Conservation (phyloP, 2,888 invertebrate species). For the Choristoneura rosaceana region DNA sequence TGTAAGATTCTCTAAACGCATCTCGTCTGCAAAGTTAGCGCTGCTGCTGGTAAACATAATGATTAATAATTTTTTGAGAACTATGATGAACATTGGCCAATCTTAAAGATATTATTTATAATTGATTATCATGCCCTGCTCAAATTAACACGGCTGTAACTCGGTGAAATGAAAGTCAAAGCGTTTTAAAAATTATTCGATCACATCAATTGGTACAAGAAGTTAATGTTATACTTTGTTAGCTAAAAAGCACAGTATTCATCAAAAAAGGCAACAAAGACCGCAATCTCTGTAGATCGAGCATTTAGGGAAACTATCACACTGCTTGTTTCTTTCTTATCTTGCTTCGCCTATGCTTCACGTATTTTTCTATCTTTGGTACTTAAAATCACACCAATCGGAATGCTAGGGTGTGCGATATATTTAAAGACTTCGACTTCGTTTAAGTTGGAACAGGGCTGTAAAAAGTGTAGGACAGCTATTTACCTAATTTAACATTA, state of each 20-base stretch:
- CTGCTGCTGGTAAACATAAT: too few species aligned
- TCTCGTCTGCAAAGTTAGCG: too few species aligned
- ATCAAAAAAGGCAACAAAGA: background rate
- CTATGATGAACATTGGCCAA: background rate
- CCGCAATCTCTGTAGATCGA: too few species aligned
- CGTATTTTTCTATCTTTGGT: too few species aligned
- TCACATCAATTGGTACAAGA: background rate
- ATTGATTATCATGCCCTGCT: background rate
- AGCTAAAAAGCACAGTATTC: background rate
- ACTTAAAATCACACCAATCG: too few species aligned
- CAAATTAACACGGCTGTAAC: background rate
- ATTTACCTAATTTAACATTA: conserved; percentile 63
- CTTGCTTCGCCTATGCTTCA: background rate
- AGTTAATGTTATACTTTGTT: background rate
- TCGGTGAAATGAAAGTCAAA: background rate
- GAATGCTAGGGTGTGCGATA: background rate
- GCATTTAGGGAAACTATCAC: background rate
- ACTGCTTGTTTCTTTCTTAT: background rate
- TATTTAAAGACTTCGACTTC: background rate
- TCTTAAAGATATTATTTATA: background rate
- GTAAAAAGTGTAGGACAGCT: conserved; percentile 24
- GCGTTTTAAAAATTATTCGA: background rate
- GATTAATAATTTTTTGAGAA: too few species aligned
- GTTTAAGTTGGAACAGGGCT: background rate
- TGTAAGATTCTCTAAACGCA: too few species aligned